Base-by-base conservation (phyloP, 2,888 invertebrate genomes). In the Mesopsocus fuscifrons region DNA sequence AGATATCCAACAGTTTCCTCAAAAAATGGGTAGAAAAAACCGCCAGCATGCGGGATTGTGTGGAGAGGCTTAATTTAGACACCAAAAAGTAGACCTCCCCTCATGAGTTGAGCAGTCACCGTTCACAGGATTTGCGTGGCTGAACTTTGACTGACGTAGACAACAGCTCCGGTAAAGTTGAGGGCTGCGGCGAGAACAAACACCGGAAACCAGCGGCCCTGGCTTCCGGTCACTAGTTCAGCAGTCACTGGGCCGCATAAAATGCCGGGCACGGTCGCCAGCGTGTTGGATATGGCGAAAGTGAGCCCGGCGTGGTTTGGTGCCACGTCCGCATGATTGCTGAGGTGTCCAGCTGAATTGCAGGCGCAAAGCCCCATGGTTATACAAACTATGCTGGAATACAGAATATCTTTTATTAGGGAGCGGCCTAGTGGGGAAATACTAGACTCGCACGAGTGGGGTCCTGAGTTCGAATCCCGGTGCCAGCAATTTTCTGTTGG, bases 221-320 rank as follows among this genome's bases (percentile, higher is more conserved):
- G 68, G 1, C 74, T 74, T 44, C 73, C 69, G 1, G 72, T 73
- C 9, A 80, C 79, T 46, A 78, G 58, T 43, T 43, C 76, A 2
- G 79, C 80, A 4, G 79, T 80, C 43, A 80, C 57, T 11, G 79
- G 80, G n/a, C 80, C 80, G 54, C 77, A 78, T 26, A 77, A 59
- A 41, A 80, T 77, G 8, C 79, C 79, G 1, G 80, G 78, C 50
- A 80, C 73, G 1, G 79, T 80, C 3, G 78, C 78, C 50, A 80
- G 64, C 5, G 79, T 79, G 55, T 80, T 80, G 31, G 78, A 77
- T 49, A 80, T 71, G 22, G 79, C 78, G 59, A 80, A 80, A 15
- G 79, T 78, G 42, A 77, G 71, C 20, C 78, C 80, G 2, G 80
- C 78, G 59, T 79, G 74, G 60, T 77, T 77, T 1, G 80, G 79